A percentile compares a stretch with the other conserved stretches of the same genome.
Conservation (phyloP, 2,113 vertebrate species). For the Columba livia region DNA sequence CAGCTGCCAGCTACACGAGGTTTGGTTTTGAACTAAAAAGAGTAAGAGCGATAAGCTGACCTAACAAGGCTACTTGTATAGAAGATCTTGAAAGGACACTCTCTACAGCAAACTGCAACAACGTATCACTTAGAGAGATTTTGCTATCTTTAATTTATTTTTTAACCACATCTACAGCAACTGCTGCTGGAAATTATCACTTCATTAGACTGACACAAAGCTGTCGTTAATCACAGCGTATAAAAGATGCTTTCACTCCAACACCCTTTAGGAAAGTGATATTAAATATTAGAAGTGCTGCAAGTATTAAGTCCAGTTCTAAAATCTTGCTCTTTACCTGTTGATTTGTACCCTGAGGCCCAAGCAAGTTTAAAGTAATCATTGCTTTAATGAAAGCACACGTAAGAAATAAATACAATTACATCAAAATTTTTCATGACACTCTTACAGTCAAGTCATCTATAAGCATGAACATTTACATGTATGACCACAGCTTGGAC, state of each 20-base stretch:
- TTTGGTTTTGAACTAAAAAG: background rate
- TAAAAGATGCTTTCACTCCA: background rate
- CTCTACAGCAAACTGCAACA: background rate
- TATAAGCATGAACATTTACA: background rate
- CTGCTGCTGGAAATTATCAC: background rate
- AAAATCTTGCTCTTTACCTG: background rate
- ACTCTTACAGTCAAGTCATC: background rate
- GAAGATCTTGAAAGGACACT: background rate
- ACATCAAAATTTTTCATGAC: fast-evolving
- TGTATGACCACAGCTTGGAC: background rate
- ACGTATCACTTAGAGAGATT: background rate
- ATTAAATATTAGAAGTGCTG: background rate
- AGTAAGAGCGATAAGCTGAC: background rate
- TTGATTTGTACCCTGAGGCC: background rate
- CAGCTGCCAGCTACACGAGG: background rate
- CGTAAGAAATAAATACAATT: background rate
- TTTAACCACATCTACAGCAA: slow-evolving; percentile 22
- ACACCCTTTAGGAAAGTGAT: background rate
- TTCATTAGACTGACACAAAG: background rate
- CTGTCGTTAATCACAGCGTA: background rate
- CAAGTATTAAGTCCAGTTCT: background rate
- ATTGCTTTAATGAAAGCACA: fast-evolving
- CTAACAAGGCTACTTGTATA: background rate
- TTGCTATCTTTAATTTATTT: background rate
- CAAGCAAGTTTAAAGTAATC: background rate